Conservation (phyloP, 2,113 vertebrate species). For the Mustela nigripes region DNA sequence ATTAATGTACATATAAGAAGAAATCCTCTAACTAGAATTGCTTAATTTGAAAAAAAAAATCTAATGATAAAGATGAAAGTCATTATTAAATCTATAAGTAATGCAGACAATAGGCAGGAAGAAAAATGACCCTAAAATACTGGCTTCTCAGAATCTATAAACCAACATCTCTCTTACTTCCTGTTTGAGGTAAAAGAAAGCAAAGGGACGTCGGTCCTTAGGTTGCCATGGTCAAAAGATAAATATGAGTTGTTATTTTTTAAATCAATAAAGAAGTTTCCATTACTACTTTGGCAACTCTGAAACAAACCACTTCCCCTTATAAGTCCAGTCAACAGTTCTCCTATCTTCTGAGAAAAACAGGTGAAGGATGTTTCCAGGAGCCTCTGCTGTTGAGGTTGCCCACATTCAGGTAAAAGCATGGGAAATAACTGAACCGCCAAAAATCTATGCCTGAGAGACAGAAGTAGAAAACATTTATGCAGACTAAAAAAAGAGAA, state of each 20-base stretch:
- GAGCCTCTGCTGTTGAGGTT: not conserved
- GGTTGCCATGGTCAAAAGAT: not conserved
- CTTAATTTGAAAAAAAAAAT: not conserved
- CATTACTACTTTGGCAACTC: not conserved
- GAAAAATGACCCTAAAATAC: not conserved
- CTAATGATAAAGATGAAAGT: not conserved
- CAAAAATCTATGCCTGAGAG: conserved; percentile 14
- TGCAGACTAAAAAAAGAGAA: conserved; percentile 8
- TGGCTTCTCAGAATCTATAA: not conserved
- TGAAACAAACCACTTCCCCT: not conserved
- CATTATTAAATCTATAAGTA: not conserved
- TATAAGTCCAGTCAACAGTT: not conserved
- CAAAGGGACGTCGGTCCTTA: not conserved
- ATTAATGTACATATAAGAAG: not conserved
- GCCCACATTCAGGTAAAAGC: conserved; percentile 4
- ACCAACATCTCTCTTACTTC: not conserved
- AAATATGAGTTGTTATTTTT: not conserved
- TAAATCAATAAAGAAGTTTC: conserved; percentile 12
- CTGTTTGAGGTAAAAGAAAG: not conserved
- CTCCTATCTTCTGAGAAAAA: conserved; percentile 54
- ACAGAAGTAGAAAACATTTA: conserved; percentile 1
- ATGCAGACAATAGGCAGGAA: not conserved
- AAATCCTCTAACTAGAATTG: not conserved
- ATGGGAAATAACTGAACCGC: not conserved
- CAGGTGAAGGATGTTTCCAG: not conserved